Conservation (phyloP, 2,113 vertebrate species). For the Istiophorus platypterus region DNA sequence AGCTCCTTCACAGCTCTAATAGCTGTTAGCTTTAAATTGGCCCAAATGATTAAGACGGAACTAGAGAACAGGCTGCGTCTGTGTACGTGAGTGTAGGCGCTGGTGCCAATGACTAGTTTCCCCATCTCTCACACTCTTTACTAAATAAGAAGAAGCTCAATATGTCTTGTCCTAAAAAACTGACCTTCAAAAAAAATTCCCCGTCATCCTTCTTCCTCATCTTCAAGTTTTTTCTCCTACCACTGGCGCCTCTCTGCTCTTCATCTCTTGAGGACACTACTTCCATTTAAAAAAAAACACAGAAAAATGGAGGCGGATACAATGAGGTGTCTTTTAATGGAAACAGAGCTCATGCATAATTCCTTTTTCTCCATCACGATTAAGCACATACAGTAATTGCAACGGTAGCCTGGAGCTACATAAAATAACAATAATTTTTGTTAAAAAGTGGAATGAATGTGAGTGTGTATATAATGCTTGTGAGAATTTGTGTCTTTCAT, state of each 20-base stretch:
- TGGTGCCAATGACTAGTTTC: constrained; percentile 3
- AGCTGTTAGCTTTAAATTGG: constrained; percentile 1
- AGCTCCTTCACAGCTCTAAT: neutral
- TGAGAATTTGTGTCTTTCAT: neutral
- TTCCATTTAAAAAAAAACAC: neutral
- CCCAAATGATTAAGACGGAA: constrained; percentile 17
- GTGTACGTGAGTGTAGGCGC: neutral
- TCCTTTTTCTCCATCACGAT: neutral
- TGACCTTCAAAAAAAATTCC: constrained; percentile 16
- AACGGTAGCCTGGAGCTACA: neutral
- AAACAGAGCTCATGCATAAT: neutral
- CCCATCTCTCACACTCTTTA: neutral
- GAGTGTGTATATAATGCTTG: neutral
- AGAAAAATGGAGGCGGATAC: neutral
- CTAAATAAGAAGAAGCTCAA: constrained; percentile 1
- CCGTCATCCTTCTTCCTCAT: neutral
- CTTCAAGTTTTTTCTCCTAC: neutral
- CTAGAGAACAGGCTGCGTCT: neutral
- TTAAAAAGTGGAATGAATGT: neutral
- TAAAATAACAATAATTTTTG: neutral
- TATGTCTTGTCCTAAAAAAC: constrained; percentile 23
- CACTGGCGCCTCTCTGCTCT: neutral
- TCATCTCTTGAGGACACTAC: neutral
- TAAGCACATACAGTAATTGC: neutral
- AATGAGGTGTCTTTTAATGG: neutral